Conservation (phyloP, 2,797 vertebrate genomes). For the Allobates femoralis region DNA sequence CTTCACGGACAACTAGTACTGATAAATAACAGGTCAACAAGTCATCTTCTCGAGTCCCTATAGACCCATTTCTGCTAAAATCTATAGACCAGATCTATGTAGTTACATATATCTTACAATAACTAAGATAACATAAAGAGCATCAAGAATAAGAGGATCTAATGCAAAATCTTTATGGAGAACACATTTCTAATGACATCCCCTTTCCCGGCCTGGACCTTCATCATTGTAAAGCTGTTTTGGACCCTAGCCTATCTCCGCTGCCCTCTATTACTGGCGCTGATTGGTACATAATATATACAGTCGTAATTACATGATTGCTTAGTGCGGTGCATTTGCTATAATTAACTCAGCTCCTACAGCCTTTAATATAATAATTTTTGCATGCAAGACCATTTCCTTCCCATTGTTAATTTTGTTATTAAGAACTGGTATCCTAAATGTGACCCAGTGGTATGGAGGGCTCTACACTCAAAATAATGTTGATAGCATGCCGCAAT, state of each 20-base stretch:
- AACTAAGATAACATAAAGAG: not conserved
- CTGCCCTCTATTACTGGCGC: not conserved
- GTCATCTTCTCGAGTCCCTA: not conserved
- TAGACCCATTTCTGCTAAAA: not conserved
- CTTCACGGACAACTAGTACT: not conserved
- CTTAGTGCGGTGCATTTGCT: slow-evolving; percentile 14
- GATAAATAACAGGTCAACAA: slow-evolving; percentile 19
- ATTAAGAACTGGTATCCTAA: slow-evolving; percentile 33
- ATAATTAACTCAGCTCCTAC: slow-evolving; percentile 1
- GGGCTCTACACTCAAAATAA: slow-evolving; percentile 14
- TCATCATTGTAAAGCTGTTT: not conserved
- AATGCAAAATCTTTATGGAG: not conserved
- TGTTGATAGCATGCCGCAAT: slow-evolving; percentile 15
- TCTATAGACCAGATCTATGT: not conserved
- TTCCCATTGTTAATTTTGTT: slow-evolving; percentile 17
- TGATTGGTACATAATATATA: slow-evolving; percentile 29
- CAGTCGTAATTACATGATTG: slow-evolving; percentile 23
- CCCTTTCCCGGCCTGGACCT: not conserved
- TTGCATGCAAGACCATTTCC: slow-evolving; percentile 27
- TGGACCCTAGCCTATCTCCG: not conserved
- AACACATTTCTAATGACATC: not conserved
- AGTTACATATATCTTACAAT: not conserved
- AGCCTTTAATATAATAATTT: slow-evolving; percentile 40
- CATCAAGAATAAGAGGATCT: not conserved
- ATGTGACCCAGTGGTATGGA: slow-evolving; percentile 46